Base-by-base conservation (phyloP, 2,113 vertebrate species). In the Poeciliopsis retropinna region DNA sequence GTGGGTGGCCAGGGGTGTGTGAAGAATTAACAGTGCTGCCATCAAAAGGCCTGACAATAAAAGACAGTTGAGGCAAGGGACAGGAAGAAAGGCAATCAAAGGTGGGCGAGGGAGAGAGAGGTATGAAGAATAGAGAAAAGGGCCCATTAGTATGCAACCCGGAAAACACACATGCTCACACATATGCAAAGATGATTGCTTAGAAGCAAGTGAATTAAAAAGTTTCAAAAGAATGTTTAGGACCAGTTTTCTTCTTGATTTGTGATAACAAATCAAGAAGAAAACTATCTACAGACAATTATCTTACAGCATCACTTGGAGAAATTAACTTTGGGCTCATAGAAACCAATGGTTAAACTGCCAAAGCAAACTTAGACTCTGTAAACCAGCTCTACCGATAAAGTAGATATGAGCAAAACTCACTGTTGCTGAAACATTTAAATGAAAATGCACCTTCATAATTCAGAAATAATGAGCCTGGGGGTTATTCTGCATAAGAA, bases 31-130 rank as follows among this genome's bases (percentile, higher is more conserved):
- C 80, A 82, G 73, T 70, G 67, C 29, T 76, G 84, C 85, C 70
- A 74, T 85, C 80, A 90, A 82, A 92, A 84, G 80, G 63, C 80
- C 73, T 84, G 68, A 65, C 76, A 85, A 60, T 75, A 68, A 80
- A 77, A 70, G 79, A 60, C 72, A 66, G 66, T 61, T 63, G 62
- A 63, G 72, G 64, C 60, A 62, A 86, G 74, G 60, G 27, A 86
- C 14, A 37, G 41, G 71, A 28, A 34, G 66, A 54, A 75, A 72
- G 51, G 63, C 65, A 73, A 68, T 73, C 54, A 63, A 76, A 73
- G 44, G 8, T 60, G 65, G 66, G 44, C 1, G 25, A 79, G 61
- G 22, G 63, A 73, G 67, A 51, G 67, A 32, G n/a, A 47, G 47
- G 69, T 65, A 67, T 60, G 54, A 78, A 77, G 61, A 85, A 72